Evolutionary conservation across 2,797 vertebrate genomes (phyloP).

Genomic region (Phrynocephalus guinanensis): DNA sequence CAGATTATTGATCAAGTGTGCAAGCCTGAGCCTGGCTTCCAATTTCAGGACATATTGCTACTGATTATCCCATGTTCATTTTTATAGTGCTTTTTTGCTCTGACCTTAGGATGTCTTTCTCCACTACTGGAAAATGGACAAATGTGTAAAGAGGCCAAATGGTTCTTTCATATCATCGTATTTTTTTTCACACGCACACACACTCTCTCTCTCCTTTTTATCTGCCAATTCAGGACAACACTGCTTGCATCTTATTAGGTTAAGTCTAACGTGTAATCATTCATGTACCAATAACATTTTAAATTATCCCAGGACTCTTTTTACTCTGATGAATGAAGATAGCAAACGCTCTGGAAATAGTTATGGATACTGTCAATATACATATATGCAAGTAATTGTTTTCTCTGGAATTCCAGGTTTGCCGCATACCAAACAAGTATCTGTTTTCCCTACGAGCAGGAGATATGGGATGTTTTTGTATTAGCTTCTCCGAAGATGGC

Average conservation of each 20-base stretch:
- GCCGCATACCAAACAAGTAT: constrained; percentile 93
- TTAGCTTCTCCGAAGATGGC: constrained; percentile 91
- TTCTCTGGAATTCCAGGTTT: constrained; percentile 81
- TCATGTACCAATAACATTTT: background rate
- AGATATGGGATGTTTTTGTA: constrained; percentile 90
- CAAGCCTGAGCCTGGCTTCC: background rate
- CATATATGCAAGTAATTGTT: constrained; percentile 22
- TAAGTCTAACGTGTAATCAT: background rate
- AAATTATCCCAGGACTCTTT: background rate
- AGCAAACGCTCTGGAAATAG: background rate
- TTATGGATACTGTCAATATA: background rate
- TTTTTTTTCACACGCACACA: background rate
- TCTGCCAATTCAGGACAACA: background rate
- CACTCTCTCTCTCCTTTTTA: background rate
- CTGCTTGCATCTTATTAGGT: background rate
- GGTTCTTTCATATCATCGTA: background rate
- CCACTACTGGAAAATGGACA: too few species aligned
- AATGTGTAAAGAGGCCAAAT: background rate
- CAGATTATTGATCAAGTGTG: background rate
- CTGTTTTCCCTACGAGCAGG: constrained; percentile 88
- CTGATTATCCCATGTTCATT: too few species aligned
- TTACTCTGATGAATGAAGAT: background rate
- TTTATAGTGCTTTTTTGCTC: too few species aligned
- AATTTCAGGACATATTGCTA: background rate
- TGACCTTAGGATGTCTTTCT: too few species aligned